phyloP scores from a whole-genome alignment of 1,140 invertebrate genomes.

The Adelges cooleyi region DNA sequence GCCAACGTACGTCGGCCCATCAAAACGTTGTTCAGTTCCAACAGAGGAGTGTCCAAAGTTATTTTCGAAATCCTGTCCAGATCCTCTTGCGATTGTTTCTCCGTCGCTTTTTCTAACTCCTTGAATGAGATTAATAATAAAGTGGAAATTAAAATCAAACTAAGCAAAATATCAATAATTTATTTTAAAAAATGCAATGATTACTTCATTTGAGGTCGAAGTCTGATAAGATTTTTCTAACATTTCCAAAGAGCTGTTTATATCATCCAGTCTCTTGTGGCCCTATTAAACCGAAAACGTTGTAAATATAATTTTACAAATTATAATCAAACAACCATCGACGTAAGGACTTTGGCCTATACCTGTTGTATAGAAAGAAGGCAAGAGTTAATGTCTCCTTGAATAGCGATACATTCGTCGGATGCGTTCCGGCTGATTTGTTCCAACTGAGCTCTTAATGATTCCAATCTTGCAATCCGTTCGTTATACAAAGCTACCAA shows the following conservation, averaged over 20 bases:
- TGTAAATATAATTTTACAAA: neutral
- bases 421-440: conserved; percentile 48
- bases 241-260: neutral
- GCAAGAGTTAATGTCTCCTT: conserved; percentile 48
- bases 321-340: neutral
- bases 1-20: conserved; percentile 68
- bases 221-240: neutral
- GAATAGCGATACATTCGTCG: conserved; percentile 51
- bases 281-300: too few species aligned
- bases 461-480: conserved; percentile 49
- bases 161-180: neutral
- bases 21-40: conserved; percentile 44
- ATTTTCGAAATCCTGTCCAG: conserved; percentile 76
- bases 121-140: neutral
- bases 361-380: conserved; percentile 51
- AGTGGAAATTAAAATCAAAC: neutral
- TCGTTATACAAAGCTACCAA: conserved; percentile 52
- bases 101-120: conserved; percentile 14
- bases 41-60: conserved; percentile 64
- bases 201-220: neutral
- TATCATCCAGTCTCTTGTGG: neutral
- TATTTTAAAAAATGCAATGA: neutral
- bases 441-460: conserved; percentile 53
- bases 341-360: conserved; percentile 31
- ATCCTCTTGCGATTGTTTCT: conserved; percentile 55